phyloP scores from a whole-genome alignment of 2,113 vertebrate genomes.

The Muntiacus muntjak region DNA sequence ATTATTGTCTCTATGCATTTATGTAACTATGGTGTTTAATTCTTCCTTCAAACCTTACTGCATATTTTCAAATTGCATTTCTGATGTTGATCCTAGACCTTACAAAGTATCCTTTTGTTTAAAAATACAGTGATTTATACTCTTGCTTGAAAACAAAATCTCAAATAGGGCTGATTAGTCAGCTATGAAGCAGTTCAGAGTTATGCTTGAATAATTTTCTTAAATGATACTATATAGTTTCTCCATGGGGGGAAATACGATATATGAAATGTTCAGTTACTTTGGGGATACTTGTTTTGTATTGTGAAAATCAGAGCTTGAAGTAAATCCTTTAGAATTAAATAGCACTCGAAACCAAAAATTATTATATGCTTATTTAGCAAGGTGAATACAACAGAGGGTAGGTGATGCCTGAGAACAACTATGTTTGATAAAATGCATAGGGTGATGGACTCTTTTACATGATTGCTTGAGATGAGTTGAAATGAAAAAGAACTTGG shows the following conservation, averaged over 20 bases:
- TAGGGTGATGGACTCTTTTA: neutral
- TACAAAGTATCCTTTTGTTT: neutral
- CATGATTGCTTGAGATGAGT: neutral
- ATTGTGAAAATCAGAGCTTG: conserved; percentile 29
- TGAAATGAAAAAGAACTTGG: conserved; percentile 25
- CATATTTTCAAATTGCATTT: neutral
- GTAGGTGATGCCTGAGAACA: neutral
- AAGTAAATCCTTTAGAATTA: conserved; percentile 42
- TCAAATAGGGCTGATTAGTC: conserved; percentile 35
- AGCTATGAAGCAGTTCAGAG: conserved; percentile 41
- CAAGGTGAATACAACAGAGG: neutral
- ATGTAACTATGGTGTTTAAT: neutral
- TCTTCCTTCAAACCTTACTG: neutral
- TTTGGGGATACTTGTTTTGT: conserved; percentile 10
- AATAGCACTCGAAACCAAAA: conserved; percentile 15
- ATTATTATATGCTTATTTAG: conserved; percentile 9
- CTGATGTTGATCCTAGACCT: neutral
- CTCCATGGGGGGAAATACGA: neutral
- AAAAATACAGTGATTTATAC: conserved; percentile 43
- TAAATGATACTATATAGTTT: conserved; percentile 16
- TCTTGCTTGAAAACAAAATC: conserved; percentile 43
- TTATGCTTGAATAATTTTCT: conserved; percentile 37
- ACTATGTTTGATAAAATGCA: neutral
- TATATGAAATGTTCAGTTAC: conserved; percentile 23
- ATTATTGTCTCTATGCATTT: conserved; percentile 23